These are phyloP conservation scores for Lampris incognitus DNA, from an alignment of 2,113 vertebrate species.

Conservation along the genomic window DNA sequence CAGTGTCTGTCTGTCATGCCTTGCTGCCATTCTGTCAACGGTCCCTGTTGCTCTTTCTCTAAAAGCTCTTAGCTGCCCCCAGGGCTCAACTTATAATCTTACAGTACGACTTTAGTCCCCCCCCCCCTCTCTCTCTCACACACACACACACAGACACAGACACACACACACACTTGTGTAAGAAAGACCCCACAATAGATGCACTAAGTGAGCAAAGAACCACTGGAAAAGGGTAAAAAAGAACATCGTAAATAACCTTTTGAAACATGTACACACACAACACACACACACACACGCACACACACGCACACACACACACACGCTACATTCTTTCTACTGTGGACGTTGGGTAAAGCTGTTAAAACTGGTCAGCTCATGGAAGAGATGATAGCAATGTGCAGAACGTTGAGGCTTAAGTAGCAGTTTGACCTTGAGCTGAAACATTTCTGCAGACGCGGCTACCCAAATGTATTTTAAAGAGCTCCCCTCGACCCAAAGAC, in stretches of 20 bases:
- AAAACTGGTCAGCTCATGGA: no score
- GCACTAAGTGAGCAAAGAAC: conserved; percentile 73
- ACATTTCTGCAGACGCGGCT: neutral
- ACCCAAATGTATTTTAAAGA: no score
- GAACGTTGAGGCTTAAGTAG: conserved; percentile 25
- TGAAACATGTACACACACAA: conserved; percentile 3
- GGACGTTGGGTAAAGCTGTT: no score
- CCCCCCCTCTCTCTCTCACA: conserved; percentile 23
- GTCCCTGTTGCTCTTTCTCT: conserved; percentile 72
- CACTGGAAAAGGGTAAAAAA: conserved; percentile 46
- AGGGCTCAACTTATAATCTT: conserved; percentile 73
- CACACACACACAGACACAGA: conserved; percentile 30
- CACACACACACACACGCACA: conserved; percentile 24
- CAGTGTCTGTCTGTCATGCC: conserved; percentile 55
- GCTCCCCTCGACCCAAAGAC: no score
- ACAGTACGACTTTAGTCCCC: conserved; percentile 63
- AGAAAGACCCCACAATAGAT: conserved; percentile 48
- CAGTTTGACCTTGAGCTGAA: conserved; percentile 48
- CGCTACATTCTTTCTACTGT: no score
- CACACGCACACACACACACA: conserved; percentile 19
- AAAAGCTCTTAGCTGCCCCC: conserved; percentile 73
- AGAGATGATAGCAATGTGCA: no score
- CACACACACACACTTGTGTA: conserved; percentile 57
- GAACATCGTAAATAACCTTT: conserved; percentile 52
- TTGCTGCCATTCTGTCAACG: conserved; percentile 66